Evolutionary conservation across 2,797 vertebrate species (phyloP).

Genomic region (Fistularia commersonii): DNA sequence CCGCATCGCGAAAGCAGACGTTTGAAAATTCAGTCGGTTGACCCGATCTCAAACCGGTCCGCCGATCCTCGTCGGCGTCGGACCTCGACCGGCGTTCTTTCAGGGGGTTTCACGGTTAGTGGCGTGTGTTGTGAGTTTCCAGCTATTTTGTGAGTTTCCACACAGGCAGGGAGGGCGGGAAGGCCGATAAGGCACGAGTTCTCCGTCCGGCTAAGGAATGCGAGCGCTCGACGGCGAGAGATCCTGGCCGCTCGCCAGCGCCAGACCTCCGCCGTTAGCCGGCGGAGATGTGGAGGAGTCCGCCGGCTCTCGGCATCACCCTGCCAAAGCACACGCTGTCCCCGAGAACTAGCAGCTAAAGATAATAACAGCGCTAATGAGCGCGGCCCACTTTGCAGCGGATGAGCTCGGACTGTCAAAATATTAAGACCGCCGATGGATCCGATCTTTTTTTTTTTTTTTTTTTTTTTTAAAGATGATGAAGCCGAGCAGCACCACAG

Average conservation of each 20-base stretch:
- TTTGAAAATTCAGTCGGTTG: slow-evolving; percentile 35
- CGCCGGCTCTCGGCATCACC: slow-evolving; percentile 48
- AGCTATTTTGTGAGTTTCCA: no score
- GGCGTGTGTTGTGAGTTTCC: no score
- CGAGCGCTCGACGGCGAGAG: slow-evolving; percentile 60
- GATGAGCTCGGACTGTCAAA: slow-evolving; percentile 13
- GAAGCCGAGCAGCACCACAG: slow-evolving; percentile 73
- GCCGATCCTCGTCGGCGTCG: slow-evolving; percentile 37
- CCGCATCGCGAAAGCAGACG: slow-evolving; percentile 35
- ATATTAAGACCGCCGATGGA: slow-evolving; percentile 4
- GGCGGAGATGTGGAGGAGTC: slow-evolving; percentile 60
- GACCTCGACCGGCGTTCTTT: no score
- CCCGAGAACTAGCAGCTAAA: slow-evolving; percentile 54
- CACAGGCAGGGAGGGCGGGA: slow-evolving; percentile 37
- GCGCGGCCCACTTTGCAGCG: slow-evolving; percentile 11
- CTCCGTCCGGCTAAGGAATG: slow-evolving; percentile 64
- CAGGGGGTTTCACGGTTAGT: no score
- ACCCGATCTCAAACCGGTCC: slow-evolving; percentile 38
- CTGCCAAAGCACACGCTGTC: slow-evolving; percentile 62
- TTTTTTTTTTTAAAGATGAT: slow-evolving; percentile 71
- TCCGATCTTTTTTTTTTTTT: background rate
- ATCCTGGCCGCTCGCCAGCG: slow-evolving; percentile 49
- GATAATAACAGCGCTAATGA: slow-evolving; percentile 56
- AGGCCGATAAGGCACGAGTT: slow-evolving; percentile 58
- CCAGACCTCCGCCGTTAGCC: slow-evolving; percentile 49